Conservation (phyloP, 2,888 invertebrate species). For the Drosophila greeni region DNA sequence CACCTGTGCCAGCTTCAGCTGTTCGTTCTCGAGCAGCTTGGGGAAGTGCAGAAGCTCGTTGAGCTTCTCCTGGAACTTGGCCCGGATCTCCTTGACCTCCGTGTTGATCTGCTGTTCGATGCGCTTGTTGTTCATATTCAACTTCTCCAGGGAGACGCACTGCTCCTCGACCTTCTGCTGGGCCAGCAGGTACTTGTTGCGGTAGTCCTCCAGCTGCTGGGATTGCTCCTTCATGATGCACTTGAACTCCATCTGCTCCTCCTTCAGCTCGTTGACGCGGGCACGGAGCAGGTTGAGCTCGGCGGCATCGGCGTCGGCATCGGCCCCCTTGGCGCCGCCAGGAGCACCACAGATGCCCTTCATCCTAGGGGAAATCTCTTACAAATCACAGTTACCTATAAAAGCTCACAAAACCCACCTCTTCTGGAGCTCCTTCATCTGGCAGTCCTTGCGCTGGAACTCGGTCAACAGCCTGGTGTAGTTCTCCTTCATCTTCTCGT, state of each 20-base stretch:
- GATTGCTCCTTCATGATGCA: slow-evolving; percentile 78
- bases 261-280: slow-evolving; percentile 74
- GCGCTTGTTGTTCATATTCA: slow-evolving; percentile 77
- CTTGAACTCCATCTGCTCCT: slow-evolving; percentile 77
- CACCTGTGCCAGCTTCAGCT: slow-evolving; percentile 71
- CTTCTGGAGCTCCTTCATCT: slow-evolving; percentile 73
- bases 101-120: slow-evolving; percentile 78
- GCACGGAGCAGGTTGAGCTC: slow-evolving; percentile 70
- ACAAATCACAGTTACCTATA: background rate
- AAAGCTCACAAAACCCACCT: slow-evolving; percentile 46
- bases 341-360: slow-evolving; percentile 65
- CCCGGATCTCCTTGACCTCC: slow-evolving; percentile 77
- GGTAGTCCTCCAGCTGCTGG: slow-evolving; percentile 77
- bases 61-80: slow-evolving; percentile 77
- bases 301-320: slow-evolving; percentile 64
- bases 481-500: slow-evolving; percentile 74
- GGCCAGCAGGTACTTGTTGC: slow-evolving; percentile 76
- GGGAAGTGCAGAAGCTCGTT: slow-evolving; percentile 77
- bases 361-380: slow-evolving; percentile 47
- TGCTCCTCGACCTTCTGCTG: slow-evolving; percentile 78
- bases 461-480: slow-evolving; percentile 74
- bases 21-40: slow-evolving; percentile 77
- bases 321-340: slow-evolving; percentile 38
- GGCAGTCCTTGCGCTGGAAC: slow-evolving; percentile 74
- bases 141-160: slow-evolving; percentile 73